These are phyloP conservation scores for Nyctereutes procyonoides DNA, from an alignment of 2,113 vertebrate species.

Conservation along the genomic window DNA sequence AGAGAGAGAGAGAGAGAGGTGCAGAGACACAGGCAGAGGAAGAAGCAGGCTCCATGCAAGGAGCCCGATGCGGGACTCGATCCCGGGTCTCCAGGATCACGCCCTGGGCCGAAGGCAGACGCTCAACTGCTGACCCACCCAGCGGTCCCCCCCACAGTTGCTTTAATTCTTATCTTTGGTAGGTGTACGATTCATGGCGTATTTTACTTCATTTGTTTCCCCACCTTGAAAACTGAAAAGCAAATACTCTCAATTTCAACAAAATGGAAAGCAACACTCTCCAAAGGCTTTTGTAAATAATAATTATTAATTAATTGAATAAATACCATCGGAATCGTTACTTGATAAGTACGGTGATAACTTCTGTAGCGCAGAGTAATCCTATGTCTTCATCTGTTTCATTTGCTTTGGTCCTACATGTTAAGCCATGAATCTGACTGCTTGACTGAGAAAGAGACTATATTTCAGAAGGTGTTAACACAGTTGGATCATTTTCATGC, in stretches of 20 bases:
- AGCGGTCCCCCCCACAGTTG: neutral
- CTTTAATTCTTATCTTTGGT: constrained; percentile 31
- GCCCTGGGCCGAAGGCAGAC: too few species aligned
- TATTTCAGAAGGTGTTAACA: constrained; percentile 49
- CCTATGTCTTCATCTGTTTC: constrained; percentile 1
- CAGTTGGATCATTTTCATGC: constrained; percentile 44
- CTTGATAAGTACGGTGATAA: constrained; percentile 26
- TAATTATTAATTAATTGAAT: constrained; percentile 37
- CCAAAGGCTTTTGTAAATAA: constrained; percentile 44
- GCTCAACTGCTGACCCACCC: too few species aligned
- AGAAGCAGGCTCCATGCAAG: too few species aligned
- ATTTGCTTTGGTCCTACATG: neutral
- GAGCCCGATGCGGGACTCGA: too few species aligned
- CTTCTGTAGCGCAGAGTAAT: neutral
- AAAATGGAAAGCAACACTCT: constrained; percentile 47
- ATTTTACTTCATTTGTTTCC: constrained; percentile 43
- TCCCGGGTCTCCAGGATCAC: too few species aligned
- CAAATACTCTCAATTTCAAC: neutral
- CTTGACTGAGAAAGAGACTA: constrained; percentile 49
- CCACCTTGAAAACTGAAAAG: constrained; percentile 1
- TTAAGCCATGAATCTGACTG: constrained; percentile 50
- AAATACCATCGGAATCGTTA: constrained; percentile 1
- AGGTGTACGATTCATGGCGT: neutral
- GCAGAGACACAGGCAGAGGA: too few species aligned
- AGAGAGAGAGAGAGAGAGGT: too few species aligned